Base-by-base conservation (phyloP, 2,888 invertebrate species). In the Stegana nigrithorax region DNA sequence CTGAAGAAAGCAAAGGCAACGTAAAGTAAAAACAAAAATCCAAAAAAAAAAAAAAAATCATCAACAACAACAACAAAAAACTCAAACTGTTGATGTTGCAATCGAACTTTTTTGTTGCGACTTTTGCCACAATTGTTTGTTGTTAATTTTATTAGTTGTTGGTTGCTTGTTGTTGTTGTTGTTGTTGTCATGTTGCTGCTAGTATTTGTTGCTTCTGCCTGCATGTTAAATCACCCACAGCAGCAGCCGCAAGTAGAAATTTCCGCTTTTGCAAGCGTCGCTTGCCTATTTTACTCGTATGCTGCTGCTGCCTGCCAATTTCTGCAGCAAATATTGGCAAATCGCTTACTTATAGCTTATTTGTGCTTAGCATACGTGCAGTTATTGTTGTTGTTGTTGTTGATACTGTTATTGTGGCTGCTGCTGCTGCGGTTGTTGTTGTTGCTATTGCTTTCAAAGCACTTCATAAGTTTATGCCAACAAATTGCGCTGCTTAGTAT, bases 141-240 rank as follows among this genome's bases (percentile, higher is more conserved):
- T 45, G 45, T 45, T 23, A 12, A 45, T 17, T 23, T 6, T 8
- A 8, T 5, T 12, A n/a, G 2, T 32, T 12, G 32, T 2, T 45
- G 17, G 45, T 21, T 45, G 2, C n/a, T 50, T 14, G n/a, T 42
- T 42, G 42, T 5, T 42, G 5, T 42, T 42, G 42, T 42, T 10
- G 42, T 6, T n/a, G n/a, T n/a, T n/a, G n/a, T n/a, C n/a, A n/a
- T n/a, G n/a, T n/a, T n/a, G n/a, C n/a, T n/a, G n/a, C n/a, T n/a
- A 36, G 14, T 36, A n/a, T 7, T 12, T 25, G 50, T 26, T 50
- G 21, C 50, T 55, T 32, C 53, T 55, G 32, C 53, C 47, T 55
- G 21, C 53, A 55, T 55, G 53, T 36, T 55, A 55, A 55, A 55
- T 55, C 53, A 55, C 53, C 32, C 53, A 55, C 53, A 55, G 21